Base-by-base conservation (phyloP, 2,797 vertebrate species). In the Chloroceryle amazona region DNA sequence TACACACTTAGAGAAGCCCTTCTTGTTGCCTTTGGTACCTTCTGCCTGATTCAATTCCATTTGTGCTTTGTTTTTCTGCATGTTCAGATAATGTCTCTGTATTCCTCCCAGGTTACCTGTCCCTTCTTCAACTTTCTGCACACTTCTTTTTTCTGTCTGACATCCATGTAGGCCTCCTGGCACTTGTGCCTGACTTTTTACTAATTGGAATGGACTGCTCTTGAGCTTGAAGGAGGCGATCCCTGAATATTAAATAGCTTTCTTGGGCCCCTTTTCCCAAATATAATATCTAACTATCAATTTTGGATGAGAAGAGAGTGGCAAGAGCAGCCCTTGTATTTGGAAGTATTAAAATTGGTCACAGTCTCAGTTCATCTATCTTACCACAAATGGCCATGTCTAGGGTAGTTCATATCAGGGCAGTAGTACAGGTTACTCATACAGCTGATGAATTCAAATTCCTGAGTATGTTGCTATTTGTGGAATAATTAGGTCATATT, bases 191-290 rank as follows among this genome's bases (percentile, higher is more conserved):
- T 52, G 28, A 52, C 51, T 52, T 52, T 37, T 39, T 66, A 88
- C 52, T 90, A 83, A 71, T 66, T 74, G 47, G 66, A 88, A 85
- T 66, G 57, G 47, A 88, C 35, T 31, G 52, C 14, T 81, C 74
- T 84, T 62, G 42, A 67, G 42, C n/a, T 54, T 58, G 62, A 88
- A 82, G 47, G 35, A 79, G 47, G 54, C 37, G 54, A 31, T 54
- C 58, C 67, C 67, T 93, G 81, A 94, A 91, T 83, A 89, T 35
- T 68, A 91, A 93, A 79, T 13, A 93, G 73, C 29, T 75, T 80
- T 86, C 54, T 63, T 31, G 54, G n/a, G 49, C 47, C 17, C 13
- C 5, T 70, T 66, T 88, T 92, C 29, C 55, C 41, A 61, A 83
- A 49, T 72, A 83, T 29, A 87, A 75, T 42, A 79, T 42, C 55